Evolutionary conservation across 2,888 invertebrate genomes (phyloP), one percentile per base, ranked within the genome.

Genomic region (Crepidodera aurea): DNA sequence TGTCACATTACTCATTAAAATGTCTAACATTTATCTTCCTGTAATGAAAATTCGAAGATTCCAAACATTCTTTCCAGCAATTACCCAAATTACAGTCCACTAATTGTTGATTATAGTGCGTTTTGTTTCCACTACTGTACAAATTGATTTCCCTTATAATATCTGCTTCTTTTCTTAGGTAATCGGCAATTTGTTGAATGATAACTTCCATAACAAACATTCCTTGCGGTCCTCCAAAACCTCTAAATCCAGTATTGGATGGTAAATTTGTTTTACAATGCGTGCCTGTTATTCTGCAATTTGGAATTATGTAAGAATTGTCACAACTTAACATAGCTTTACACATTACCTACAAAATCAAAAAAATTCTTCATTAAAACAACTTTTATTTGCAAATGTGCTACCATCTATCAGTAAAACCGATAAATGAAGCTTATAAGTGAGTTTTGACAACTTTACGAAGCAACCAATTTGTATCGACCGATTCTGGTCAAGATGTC

Each of bases 181-280:
- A 86, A 27, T 84, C 84, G 1, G 96, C 94, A n/a, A 95, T 84
- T 67, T 93, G 89, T 65, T 90, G 84, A 34, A 93, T 85, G 70
- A 93, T 89, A 69, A 84, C 87, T 81, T 96, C 96, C 0, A 87
- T 91, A 1, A 90, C 87, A 76, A 92, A 91, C 94, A 95, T 94
- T 22, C 91, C 94, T 71, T 96, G 96, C 0, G 96, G 96, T 0
- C 90, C 94, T 5, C 96, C 96, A 75, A 95, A 96, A 1, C 95
- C 95, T 72, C 97, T 84, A 75, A 96, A 97, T 0, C 97, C 97
- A 0, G 96, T 97, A 77, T 95, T 95, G 0, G 95, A 94, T 0
- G 95, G 90, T 51, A 94, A 79, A 83, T 98, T 96, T 0, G 97
- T 98, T 81, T 87, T 90, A 76, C 96, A 97, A 8, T 89, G 83